These are phyloP conservation scores for Habrosyne pyritoides DNA, from an alignment of 2,888 invertebrate species.

Conservation along the genomic window DNA sequence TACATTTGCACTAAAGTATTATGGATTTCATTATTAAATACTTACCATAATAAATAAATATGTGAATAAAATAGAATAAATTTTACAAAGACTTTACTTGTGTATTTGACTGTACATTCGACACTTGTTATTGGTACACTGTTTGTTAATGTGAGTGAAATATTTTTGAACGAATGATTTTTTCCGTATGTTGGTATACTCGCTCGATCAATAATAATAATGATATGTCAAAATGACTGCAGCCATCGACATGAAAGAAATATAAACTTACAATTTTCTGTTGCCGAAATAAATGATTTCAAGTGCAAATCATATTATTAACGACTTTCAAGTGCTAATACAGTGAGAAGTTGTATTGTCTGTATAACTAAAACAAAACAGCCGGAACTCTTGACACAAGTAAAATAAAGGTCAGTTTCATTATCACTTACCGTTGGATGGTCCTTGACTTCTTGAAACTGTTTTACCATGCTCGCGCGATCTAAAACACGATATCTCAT, in stretches of 20 bases:
- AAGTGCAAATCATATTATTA: neutral
- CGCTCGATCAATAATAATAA: neutral
- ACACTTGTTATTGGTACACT: neutral
- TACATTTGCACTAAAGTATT: too few relatives aligned
- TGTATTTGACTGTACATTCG: too few relatives aligned
- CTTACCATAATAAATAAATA: too few relatives aligned
- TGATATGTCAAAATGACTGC: neutral
- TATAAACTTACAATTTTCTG: neutral
- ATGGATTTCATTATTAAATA: too few relatives aligned
- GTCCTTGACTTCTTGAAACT: conserved; percentile 94
- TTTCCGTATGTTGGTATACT: neutral
- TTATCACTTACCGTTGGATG: conserved; percentile 89
- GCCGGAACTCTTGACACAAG: too few relatives aligned
- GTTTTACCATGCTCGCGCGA: conserved; percentile 94
- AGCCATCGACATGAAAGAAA: neutral
- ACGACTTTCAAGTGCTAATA: neutral
- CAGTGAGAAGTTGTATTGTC: neutral
- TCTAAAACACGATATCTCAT: conserved; percentile 94
- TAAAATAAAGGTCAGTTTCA: conserved; percentile 42
- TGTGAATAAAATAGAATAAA: too few relatives aligned
- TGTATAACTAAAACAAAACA: too few relatives aligned
- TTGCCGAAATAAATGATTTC: neutral
- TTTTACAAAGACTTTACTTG: too few relatives aligned
- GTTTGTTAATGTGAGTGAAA: neutral
- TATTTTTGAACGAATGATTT: neutral